Conservation (phyloP, 2,797 vertebrate genomes). For the Semotilus atromaculatus region DNA sequence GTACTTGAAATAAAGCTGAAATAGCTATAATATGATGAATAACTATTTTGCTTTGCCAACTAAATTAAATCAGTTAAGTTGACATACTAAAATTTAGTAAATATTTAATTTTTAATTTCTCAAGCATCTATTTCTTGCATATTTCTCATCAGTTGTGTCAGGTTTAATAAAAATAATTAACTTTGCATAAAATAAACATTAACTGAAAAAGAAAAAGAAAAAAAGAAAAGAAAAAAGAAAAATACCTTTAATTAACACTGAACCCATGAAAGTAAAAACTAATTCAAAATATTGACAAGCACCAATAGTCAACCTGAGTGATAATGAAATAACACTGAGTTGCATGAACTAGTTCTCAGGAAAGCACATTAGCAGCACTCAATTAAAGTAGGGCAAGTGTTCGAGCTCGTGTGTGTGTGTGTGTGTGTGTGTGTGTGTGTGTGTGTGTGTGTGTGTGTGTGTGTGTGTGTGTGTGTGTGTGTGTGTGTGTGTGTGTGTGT, state of each 20-base stretch:
- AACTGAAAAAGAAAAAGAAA: background rate
- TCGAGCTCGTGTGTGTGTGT: slow-evolving; percentile 28
- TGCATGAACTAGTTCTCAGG: background rate
- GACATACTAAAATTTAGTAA: too few relatives aligned
- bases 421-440: slow-evolving; percentile 30
- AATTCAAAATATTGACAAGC: background rate
- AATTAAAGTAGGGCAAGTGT: slow-evolving; percentile 49
- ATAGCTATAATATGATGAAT: too few relatives aligned
- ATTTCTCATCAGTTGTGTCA: background rate
- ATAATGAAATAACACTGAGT: background rate
- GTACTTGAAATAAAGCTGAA: background rate
- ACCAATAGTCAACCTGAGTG: background rate
- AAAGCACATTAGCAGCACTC: slow-evolving; percentile 31
- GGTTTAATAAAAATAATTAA: background rate
- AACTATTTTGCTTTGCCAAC: background rate
- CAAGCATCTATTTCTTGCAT: background rate
- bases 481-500: slow-evolving; percentile 7
- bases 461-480: slow-evolving; percentile 40
- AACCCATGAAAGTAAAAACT: background rate
- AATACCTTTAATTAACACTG: background rate
- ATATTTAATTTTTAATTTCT: background rate
- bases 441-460: slow-evolving; percentile 12
- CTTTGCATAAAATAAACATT: background rate
- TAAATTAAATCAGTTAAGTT: background rate
- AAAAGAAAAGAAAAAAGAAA: too few relatives aligned